Evolutionary conservation across 2,797 vertebrate genomes (phyloP), one percentile per base, ranked within the genome.

Genomic region (Mycteria americana): DNA sequence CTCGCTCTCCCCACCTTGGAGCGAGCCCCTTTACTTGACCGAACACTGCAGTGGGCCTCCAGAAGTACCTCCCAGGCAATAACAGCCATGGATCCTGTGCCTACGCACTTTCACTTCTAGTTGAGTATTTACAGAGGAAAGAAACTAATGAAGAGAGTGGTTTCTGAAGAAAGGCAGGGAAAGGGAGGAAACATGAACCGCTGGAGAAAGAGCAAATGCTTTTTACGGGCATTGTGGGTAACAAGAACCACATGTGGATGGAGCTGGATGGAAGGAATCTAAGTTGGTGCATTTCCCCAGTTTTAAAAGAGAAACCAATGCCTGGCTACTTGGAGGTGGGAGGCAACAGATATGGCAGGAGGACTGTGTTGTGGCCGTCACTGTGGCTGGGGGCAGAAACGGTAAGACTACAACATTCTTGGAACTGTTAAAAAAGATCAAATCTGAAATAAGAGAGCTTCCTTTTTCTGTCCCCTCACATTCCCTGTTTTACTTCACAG

Each of bases 201-300:
- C 88, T 89, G 51, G 70, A 84, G 87, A 86, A 93, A 79, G 82
- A 81, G 82, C 43, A 88, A 93, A 86, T 72, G 7, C 5, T 89
- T 92, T 95, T 96, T 94, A 77, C 0, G 2, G 10, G 16, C 70
- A 37, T 76, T 73, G 60, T 94, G 67, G 62, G 86, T 91, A 94
- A 92, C 70, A 95, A 95, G 90, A 93, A 88, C 89, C 92, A 94
- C 89, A 73, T 95, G 81, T 92, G 84, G 39, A 88, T 81, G 65
- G 54, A 79, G 59, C 33, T 45, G 57, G 51, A 39, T 88, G 68
- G 89, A 93, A 92, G 31, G 77, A 92, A 79, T 94, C 56, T 87
- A 41, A 65, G 60, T 83, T 67, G 50, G 37, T 93, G 64, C 10
- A 5, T 60, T 95, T 95, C 75, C 25, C 22, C 33, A 45, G 48